Conservation (phyloP, 2,888 invertebrate species). For the Lathronympha strigana region DNA sequence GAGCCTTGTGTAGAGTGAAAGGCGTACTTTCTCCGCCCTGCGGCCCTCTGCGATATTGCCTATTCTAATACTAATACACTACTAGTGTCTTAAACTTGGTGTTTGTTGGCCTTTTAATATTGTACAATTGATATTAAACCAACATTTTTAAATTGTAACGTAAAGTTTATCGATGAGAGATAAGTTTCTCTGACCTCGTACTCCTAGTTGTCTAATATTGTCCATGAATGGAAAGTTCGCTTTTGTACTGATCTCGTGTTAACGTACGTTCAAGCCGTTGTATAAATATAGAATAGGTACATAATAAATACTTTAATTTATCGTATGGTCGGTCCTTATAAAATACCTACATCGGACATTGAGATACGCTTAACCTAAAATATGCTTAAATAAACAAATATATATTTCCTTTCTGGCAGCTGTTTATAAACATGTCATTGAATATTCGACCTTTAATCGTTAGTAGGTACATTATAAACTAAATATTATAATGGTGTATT, state of each 20-base stretch:
- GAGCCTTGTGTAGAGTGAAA: conserved; percentile 73
- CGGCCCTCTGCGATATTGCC: conserved; percentile 69
- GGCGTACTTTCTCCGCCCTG: conserved; percentile 81
- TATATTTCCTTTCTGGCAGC: background rate
- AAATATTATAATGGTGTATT: too few species aligned
- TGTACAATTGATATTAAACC: too few species aligned
- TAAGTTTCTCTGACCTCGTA: conserved; percentile 10
- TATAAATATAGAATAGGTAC: too few species aligned
- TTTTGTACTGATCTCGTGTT: background rate
- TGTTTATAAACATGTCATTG: background rate
- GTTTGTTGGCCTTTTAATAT: too few species aligned
- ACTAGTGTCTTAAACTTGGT: conserved; percentile 34
- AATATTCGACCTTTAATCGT: background rate
- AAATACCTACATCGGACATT: too few species aligned
- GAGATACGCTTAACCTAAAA: too few species aligned
- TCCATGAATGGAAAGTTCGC: conserved; percentile 1
- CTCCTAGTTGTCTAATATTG: background rate
- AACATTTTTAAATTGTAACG: too few species aligned
- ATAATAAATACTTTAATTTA: background rate
- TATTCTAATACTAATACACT: conserved; percentile 75
- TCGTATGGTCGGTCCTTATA: too few species aligned
- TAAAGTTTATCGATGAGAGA: background rate
- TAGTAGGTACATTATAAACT: too few species aligned
- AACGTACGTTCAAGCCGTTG: background rate
- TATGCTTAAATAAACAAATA: too few species aligned